Evolutionary conservation across 2,797 vertebrate species (phyloP), one percentile per base, ranked within the genome.

Genomic region (Sebastes jordani): DNA sequence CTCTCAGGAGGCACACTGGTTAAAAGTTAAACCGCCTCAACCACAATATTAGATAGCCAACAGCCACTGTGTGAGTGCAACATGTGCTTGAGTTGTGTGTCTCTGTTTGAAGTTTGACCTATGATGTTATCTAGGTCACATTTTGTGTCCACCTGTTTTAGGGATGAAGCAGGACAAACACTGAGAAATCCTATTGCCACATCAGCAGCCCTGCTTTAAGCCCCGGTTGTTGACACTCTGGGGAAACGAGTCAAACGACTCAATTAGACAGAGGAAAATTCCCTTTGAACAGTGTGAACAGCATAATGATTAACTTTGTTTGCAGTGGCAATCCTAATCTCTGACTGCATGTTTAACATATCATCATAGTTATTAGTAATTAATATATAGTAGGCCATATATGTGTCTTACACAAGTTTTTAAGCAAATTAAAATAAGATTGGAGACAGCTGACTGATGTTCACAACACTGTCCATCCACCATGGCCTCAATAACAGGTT

Each of bases 1-100:
- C 14, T 60, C 16, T 22, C 25, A 65, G 23, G 60, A 71, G 13
- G 23, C 16, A 73, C 60, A 61, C 62, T 81, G 22, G 85, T 92
- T 88, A 83, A 86, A 90, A 34, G 80, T 87, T 91, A 82, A 90
- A 87, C 86, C 9, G 6, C n/a, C 78, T 69, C 22, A 30, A 74
- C 36, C 27, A 54, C 14, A 85, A 52, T 61, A 29, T 81, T 6
- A 54, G 73, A 79, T 75, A 79, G 23, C 82, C 20, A 52, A n/a
- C 2, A 18, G 32, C 52, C 68, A 52, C 25, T 30, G 16, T 74
- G 61, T 27, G n/a, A 9, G 29, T 23, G 11, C n/a, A 77, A 25
- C 42, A 74, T 27, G 27, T 70, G 30, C 36, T 61, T 22, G 9
- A 68, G 22, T 32, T 49, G 36, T 77, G 73, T 80, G 32, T 18